phyloP scores from a whole-genome alignment of 2,797 vertebrate species.

The Oryzias sinensis region DNA sequence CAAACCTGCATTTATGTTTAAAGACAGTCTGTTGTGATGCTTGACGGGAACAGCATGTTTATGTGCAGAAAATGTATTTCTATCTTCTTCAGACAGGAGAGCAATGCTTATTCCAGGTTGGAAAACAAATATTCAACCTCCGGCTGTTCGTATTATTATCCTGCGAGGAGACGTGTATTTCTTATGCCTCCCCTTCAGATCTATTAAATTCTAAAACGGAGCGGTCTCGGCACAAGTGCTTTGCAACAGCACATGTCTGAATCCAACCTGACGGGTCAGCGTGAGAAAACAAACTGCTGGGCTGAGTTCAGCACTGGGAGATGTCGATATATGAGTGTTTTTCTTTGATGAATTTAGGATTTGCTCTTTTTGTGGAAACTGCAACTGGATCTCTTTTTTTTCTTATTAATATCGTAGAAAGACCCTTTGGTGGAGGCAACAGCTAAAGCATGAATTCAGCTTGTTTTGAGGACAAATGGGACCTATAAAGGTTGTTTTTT shows the following conservation, averaged over 20 bases:
- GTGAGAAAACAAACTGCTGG: conserved; percentile 60
- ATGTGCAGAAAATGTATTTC: neutral
- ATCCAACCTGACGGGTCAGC: conserved; percentile 61
- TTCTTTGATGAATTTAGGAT: conserved; percentile 57
- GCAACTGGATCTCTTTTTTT: conserved; percentile 37
- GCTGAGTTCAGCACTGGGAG: conserved; percentile 33
- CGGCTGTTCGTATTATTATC: conserved; percentile 21
- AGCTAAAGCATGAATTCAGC: conserved; percentile 77
- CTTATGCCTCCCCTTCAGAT: conserved; percentile 38
- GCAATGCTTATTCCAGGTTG: conserved; percentile 3
- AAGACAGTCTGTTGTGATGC: conserved; percentile 16
- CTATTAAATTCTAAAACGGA: conserved; percentile 54
- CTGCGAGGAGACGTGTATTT: conserved; percentile 17
- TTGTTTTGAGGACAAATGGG: conserved; percentile 80
- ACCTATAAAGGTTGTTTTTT: conserved; percentile 76
- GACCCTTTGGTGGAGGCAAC: conserved; percentile 78
- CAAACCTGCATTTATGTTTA: conserved; percentile 36
- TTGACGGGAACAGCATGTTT: conserved; percentile 12
- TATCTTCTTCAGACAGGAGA: conserved; percentile 1
- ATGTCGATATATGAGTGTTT: conserved; percentile 54
- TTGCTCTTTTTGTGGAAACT: conserved; percentile 45
- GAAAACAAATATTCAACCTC: conserved; percentile 4
- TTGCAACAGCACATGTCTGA: conserved; percentile 53
- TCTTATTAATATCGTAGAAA: conserved; percentile 68
- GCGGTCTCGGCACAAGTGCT: conserved; percentile 50